Percentiles rank a stretch among this genome's conserved stretches.
Conservation (phyloP, 2,113 vertebrate genomes). For the Procavia capensis region DNA sequence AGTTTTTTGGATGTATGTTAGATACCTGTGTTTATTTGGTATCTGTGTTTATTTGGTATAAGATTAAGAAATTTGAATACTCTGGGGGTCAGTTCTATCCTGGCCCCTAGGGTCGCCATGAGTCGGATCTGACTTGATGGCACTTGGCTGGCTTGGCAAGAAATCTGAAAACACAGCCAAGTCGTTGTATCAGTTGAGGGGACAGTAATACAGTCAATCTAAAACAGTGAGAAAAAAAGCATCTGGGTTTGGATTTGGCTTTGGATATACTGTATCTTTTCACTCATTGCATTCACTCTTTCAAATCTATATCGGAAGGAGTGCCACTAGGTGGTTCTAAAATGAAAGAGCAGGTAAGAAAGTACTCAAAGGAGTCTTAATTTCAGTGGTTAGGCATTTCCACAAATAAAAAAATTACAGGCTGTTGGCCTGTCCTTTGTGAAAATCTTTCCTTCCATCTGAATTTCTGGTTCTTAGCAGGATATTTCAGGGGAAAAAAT, state of each 20-base stretch:
- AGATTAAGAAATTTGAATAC: too few relatives aligned
- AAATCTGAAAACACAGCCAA: background rate
- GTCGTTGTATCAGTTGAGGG: slow-evolving; percentile 4
- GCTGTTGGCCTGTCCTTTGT: background rate
- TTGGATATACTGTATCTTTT: background rate
- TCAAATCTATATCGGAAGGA: background rate
- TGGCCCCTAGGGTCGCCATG: too few relatives aligned
- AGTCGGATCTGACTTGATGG: too few relatives aligned
- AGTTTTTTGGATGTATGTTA: background rate
- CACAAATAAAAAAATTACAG: background rate
- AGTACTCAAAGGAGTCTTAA: slow-evolving; percentile 18
- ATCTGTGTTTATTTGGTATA: background rate
- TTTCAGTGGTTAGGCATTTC: background rate
- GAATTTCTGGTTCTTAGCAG: background rate
- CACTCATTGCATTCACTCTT: background rate
- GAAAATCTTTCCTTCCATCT: background rate
- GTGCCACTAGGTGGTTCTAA: background rate
- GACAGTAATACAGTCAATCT: background rate
- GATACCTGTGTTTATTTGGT: background rate
- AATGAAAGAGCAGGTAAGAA: background rate
- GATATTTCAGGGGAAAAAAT: background rate
- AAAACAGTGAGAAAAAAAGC: background rate
- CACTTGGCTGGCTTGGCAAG: too few relatives aligned
- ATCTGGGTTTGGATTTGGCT: background rate
- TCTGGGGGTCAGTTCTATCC: too few relatives aligned